phyloP scores from a whole-genome alignment of 2,888 invertebrate genomes.

The Ditylenchus weischeri region DNA sequence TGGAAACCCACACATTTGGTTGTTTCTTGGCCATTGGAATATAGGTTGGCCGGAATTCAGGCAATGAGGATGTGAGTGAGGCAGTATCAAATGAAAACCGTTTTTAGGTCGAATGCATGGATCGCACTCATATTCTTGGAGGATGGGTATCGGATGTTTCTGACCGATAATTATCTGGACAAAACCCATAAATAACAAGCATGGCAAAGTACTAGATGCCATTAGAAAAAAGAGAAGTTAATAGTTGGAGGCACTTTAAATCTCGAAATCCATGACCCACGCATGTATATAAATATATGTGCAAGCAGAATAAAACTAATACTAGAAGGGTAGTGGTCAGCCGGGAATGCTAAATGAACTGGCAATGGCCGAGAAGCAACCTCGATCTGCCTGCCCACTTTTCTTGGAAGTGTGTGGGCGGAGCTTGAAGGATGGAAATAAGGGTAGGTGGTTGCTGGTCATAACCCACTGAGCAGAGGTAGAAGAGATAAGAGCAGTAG shows the following conservation, averaged over 20 bases:
- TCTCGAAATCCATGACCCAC: too few relatives aligned
- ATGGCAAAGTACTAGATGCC: neutral
- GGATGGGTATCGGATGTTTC: neutral
- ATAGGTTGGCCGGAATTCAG: slow-evolving; percentile 50
- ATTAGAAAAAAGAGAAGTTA: too few relatives aligned
- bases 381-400: too few relatives aligned
- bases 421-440: neutral
- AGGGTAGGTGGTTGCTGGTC: neutral
- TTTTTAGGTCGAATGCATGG: slow-evolving; percentile 22
- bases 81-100: slow-evolving; percentile 58
- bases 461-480: neutral
- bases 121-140: slow-evolving; percentile 13
- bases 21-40: slow-evolving; percentile 36
- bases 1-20: slow-evolving; percentile 17
- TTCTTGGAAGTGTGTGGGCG: neutral
- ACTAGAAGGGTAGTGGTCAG: too few relatives aligned
- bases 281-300: too few relatives aligned
- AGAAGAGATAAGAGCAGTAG: neutral
- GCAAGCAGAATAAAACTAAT: too few relatives aligned
- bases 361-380: too few relatives aligned
- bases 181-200: neutral
- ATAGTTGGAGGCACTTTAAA: too few relatives aligned
- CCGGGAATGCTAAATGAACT: too few relatives aligned
- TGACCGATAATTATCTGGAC: neutral
- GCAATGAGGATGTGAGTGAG: slow-evolving; percentile 41